Evolutionary conservation across 2,113 vertebrate genomes (phyloP), one percentile per base, ranked within the genome.

Genomic region (Notothenia rossii): DNA sequence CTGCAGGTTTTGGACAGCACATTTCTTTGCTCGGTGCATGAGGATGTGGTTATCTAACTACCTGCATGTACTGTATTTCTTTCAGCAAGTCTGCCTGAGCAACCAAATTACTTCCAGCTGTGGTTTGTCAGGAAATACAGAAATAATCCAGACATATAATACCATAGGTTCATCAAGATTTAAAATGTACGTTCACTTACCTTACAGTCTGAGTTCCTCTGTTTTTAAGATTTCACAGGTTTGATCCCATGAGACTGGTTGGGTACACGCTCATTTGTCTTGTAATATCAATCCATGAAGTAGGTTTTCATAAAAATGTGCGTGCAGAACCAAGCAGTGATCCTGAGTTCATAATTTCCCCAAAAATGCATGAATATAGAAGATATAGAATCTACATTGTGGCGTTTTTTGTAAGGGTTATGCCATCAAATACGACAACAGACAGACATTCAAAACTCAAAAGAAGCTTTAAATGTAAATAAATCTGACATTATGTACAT

Each of bases 41-140:
- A 75, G 78, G 79, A 86, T 82, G 81, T 83, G 90, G 84, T 89
- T 87, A 53, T 86, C 75, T 50, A 83, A 89, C 60, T 88, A 87
- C 82, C 78, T 90, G 84, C 59, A 9, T 25, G 75, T 36, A 36
- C 36, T 36, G 74, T 22, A 9, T 74, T 64, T 72, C 74, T 83
- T 45, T 77, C 63, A 48, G 51, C 66, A 56, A 59, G 49, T 77
- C 73, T 15, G 67, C 46, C 76, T 36, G 43, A 67, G 63, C 65
- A 72, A 43, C 61, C 53, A 25, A 79, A 90, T 59, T 66, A 78
- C 67, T 91, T 90, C 84, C 83, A 93, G 86, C 88, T 93, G 90
- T 60, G 55, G 33, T 29, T 59, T 75, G 77, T 81, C 67, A 67
- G 72, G 60, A 46, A 62, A 86, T 48, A 70, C 82, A 79, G 79